Base-by-base conservation (phyloP, 64 coral and sea anemone species). In the Hydrozoanthus tunicans region DNA sequence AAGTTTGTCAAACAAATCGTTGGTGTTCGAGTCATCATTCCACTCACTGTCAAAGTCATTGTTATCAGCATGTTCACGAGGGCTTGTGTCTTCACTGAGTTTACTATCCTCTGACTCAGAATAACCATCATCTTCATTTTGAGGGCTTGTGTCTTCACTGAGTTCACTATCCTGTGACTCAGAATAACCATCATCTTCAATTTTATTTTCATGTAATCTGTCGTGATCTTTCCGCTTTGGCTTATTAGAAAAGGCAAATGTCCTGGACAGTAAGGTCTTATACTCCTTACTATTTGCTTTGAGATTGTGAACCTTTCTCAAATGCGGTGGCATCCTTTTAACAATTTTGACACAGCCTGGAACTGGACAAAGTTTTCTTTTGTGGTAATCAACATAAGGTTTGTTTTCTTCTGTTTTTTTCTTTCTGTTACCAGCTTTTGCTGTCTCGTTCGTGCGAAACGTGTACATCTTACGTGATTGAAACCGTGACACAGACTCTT, bases 301-400 rank as follows among this genome's bases (percentile, higher is more conserved):
- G 53, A 93, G 25, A 15, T 55, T 20, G 68, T 93, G 85, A 73
- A 93, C 92, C 62, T 61, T 81, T 81, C 89, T 54, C 76, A 93
- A 93, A 80, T 89, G 92, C 65, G 82, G 54, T 68, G 92, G 76
- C 11, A 89, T 59, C 10, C 77, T 56, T 89, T 81, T 86, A 17
- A 93, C 83, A 77, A 79, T 56, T 79, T 82, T 51, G 32, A 59
- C 66, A 80, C 92, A 89, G 14, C 90, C 90, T 15, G 53, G 24
- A 52, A 92, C 54, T 73, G 80, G 91, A 73, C 91, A 92, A 51
- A 60, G 43, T 59, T 77, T 82, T 51, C 83, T 73, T 15, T 58
- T 86, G 73, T 85, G 58, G 64, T 82, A 82, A 56, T 91, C 89
- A n/a, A 63, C 63, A 77, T 53, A 62, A 27, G 65, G 17, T 74